phyloP scores from a whole-genome alignment of 2,797 vertebrate species.

The Hydrolagus colliei region DNA sequence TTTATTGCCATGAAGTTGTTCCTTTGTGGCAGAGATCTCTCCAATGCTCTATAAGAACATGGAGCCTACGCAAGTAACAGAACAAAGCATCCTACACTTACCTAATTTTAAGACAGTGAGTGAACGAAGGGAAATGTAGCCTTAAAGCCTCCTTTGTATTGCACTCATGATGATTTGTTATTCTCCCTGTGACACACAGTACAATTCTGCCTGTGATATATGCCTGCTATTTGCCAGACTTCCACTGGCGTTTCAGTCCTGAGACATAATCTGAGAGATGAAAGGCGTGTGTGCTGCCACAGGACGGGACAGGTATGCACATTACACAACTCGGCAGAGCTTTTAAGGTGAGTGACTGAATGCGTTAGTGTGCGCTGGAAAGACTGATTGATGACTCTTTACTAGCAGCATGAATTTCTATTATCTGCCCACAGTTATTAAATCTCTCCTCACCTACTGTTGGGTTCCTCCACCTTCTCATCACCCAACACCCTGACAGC shows the following conservation, averaged over 20 bases:
- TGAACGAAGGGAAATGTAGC: too few relatives aligned
- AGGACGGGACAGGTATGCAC: neutral
- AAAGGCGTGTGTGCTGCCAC: neutral
- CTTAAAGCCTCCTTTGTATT: neutral
- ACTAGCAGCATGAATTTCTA: constrained; percentile 21
- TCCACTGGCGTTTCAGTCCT: neutral
- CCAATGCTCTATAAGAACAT: too few relatives aligned
- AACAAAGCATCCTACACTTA: too few relatives aligned
- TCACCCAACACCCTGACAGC: neutral
- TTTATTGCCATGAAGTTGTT: too few relatives aligned
- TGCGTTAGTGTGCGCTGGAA: too few relatives aligned
- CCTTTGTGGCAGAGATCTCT: too few relatives aligned
- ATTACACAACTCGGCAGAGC: neutral
- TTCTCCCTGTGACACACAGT: neutral
- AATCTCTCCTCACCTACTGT: constrained; percentile 19
- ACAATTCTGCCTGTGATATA: neutral
- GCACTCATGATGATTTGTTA: neutral
- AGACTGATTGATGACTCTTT: constrained; percentile 8
- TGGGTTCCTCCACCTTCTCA: neutral
- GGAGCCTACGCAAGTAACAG: too few relatives aligned
- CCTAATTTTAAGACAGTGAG: too few relatives aligned
- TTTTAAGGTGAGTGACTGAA: neutral
- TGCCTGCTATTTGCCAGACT: neutral
- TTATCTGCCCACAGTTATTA: constrained; percentile 22
- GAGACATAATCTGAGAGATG: neutral